phyloP scores from a whole-genome alignment of 2,113 vertebrate species.

The Triplophysa siluroides region DNA sequence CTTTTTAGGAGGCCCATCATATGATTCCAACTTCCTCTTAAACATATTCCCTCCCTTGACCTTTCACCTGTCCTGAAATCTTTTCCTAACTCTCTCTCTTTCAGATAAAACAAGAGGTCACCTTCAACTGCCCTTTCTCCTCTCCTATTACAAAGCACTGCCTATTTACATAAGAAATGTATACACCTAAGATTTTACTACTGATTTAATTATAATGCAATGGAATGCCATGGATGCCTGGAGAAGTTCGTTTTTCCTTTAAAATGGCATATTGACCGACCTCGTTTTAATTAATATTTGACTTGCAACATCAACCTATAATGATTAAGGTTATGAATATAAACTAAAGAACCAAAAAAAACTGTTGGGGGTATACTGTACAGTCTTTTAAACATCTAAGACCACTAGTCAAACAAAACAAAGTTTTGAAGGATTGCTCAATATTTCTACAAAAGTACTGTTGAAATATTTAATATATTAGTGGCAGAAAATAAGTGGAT shows the following conservation, averaged over 20 bases:
- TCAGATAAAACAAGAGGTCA: constrained; percentile 45
- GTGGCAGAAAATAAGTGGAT: no score
- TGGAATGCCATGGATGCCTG: neutral
- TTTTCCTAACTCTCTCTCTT: constrained; percentile 22
- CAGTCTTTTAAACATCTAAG: no score
- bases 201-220: constrained; percentile 50
- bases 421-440: no score
- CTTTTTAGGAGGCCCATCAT: constrained; percentile 13
- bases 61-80: constrained; percentile 46
- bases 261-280: neutral
- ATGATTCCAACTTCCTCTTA: constrained; percentile 20
- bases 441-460: no score
- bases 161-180: constrained; percentile 51
- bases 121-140: constrained; percentile 24
- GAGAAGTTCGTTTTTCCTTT: neutral
- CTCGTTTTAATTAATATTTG: neutral
- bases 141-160: constrained; percentile 59
- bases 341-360: neutral
- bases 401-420: no score
- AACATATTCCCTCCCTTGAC: constrained; percentile 43
- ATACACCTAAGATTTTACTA: constrained; percentile 52
- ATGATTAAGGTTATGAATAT: neutral
- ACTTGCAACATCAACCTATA: neutral
- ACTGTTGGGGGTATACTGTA: no score
- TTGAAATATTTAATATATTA: no score